These are phyloP conservation scores for Zosterops lateralis DNA, from an alignment of 2,113 vertebrate species.

Conservation along the genomic window DNA sequence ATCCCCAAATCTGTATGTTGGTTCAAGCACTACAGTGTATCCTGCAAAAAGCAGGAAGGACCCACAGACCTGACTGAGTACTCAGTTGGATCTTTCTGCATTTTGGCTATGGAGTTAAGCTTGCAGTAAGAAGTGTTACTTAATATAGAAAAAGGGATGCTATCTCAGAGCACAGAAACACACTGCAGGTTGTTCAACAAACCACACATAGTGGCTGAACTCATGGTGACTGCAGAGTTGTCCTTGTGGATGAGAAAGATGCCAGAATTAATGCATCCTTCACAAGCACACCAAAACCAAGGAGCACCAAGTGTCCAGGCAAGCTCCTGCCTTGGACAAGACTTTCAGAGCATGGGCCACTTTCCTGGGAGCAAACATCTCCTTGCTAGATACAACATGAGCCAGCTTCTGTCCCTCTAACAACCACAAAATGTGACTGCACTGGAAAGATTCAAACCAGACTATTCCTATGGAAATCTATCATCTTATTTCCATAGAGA, in stretches of 20 bases:
- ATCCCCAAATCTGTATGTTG: rapidly evolving
- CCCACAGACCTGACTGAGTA: neutral
- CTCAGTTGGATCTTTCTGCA: neutral
- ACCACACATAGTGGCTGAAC: rapidly evolving
- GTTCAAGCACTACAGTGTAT: neutral
- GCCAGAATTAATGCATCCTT: neutral
- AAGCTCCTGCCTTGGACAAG: neutral
- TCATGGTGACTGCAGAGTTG: neutral
- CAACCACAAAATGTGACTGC: neutral
- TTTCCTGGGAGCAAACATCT: neutral
- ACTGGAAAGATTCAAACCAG: neutral
- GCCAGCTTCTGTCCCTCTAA: neutral
- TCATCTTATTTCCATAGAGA: neutral
- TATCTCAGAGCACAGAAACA: neutral
- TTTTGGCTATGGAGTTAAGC: neutral
- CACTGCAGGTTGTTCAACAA: neutral
- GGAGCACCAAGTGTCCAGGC: neutral
- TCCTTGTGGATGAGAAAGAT: neutral
- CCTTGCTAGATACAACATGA: neutral
- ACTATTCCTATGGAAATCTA: neutral
- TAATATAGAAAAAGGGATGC: neutral
- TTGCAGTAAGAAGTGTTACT: neutral
- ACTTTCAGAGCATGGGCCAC: neutral
- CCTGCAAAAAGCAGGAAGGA: neutral
- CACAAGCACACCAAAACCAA: neutral